Base-by-base conservation (phyloP, 2,113 vertebrate genomes). In the Rhinoptilus africanus region DNA sequence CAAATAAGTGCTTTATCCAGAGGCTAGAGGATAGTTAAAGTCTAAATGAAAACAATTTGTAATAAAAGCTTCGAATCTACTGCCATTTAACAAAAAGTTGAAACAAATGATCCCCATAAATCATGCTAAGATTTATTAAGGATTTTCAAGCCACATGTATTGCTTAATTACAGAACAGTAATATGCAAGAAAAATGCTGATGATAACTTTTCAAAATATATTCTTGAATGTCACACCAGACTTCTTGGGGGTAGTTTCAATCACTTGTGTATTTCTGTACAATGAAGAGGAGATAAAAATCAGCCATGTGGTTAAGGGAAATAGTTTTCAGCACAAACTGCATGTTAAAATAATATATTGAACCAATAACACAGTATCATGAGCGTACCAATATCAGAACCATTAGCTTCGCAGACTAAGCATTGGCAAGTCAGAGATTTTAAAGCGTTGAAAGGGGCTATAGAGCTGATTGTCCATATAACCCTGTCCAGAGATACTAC, bases 31-130 rank as follows among this genome's bases (percentile, higher is more conserved):
- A 88, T 47, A 1, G 77, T 85, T 92, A 88, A 95, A 93, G 68
- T 93, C 73, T 93, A 97, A 98, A 97, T 96, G 96, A 97, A 98
- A 98, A 95, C 97, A 96, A 96, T 98, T 96, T 93, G 93, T 97
- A 98, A 97, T 93, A 68, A 73, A 83, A 96, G 81, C 92, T 96
- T 81, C 91, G 95, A 97, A 98, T 95, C 96, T 97, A 71, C 83
- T 95, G 75, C 88, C 85, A 83, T 96, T 97, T 95, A 88, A 96
- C 75, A 94, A 97, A 96, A 93, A 95, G 82, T 92, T 95, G 82
- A 95, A 93, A 97, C 79, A 97, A 97, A 98, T 81, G 88, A 77
- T 95, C 51, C 62, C 45, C 92, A 96, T 98, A 96, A 97, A 97
- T 97, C 96, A 96, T 53, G 50, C 53, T 73, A 59, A 88, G 89